Evolutionary conservation across 2,113 vertebrate genomes (phyloP).

Genomic region (Muscicapa adusta): DNA sequence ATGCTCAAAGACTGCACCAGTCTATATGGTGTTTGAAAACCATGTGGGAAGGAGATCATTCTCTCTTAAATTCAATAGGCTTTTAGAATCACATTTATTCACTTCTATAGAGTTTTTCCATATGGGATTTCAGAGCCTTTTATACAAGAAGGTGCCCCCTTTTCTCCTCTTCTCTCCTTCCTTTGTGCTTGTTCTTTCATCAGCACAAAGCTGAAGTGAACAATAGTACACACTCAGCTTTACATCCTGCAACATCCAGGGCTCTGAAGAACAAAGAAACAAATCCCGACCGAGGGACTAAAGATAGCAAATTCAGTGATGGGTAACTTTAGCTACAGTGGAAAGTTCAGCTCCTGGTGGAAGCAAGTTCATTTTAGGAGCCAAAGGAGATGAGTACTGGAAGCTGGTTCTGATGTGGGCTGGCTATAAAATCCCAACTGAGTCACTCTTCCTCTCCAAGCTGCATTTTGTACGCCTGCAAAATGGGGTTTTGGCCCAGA

Average conservation of each 20-base stretch:
- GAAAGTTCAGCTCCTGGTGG: neutral
- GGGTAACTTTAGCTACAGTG: neutral
- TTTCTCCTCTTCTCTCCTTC: conserved; percentile 12
- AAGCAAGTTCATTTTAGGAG: neutral
- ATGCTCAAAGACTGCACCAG: neutral
- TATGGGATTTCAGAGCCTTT: conserved; percentile 27
- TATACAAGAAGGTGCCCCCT: neutral
- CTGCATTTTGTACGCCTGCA: neutral
- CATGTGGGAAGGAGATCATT: conserved; percentile 21
- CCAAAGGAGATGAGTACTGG: neutral
- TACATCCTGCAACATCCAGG: neutral
- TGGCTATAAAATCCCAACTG: neutral
- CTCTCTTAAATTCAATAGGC: conserved; percentile 26
- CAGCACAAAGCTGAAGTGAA: conserved; percentile 39
- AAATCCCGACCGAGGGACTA: neutral
- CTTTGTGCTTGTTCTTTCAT: conserved; percentile 42
- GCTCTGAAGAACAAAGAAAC: conserved; percentile 12
- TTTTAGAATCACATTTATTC: conserved; percentile 43
- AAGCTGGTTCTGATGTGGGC: neutral
- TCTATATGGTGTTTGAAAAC: conserved; percentile 27
- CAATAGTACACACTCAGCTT: conserved; percentile 1
- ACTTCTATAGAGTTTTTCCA: conserved; percentile 22
- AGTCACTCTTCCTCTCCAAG: neutral
- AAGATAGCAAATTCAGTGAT: neutral
- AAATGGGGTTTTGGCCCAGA: conserved; percentile 9